A percentile compares a stretch with the other conserved stretches of the same genome.
Evolutionary conservation across 2,888 invertebrate genomes (phyloP).

Genomic region (Tortricodes alternella): DNA sequence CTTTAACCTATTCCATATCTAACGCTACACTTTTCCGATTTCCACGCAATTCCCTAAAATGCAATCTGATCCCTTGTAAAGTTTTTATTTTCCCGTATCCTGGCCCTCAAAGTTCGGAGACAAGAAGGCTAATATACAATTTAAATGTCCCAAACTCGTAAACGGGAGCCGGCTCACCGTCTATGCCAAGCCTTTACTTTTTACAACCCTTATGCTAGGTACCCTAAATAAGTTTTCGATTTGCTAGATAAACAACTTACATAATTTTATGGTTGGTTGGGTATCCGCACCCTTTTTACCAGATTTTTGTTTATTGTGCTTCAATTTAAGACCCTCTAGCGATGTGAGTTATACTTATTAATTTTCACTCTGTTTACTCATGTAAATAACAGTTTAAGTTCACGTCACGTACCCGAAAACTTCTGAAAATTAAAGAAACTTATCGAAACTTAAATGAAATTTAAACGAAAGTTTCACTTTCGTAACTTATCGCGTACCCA

Average conservation of each 20-base stretch:
- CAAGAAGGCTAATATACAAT: constrained; percentile 63
- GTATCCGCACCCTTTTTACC: constrained; percentile 15
- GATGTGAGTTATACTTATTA: neutral
- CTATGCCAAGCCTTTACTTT: constrained; percentile 55
- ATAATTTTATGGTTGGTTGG: constrained; percentile 38
- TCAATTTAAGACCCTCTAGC: constrained; percentile 1
- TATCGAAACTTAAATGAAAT: no score
- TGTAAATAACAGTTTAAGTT: no score
- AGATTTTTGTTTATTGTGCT: constrained; percentile 9
- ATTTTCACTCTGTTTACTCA: no score
- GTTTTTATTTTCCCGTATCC: constrained; percentile 56
- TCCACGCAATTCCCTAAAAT: constrained; percentile 51
- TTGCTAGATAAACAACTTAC: constrained; percentile 50
- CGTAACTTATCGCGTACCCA: no score
- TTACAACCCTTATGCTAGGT: constrained; percentile 51
- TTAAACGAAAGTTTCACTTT: no score
- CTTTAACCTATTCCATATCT: constrained; percentile 45
- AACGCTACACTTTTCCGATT: constrained; percentile 42
- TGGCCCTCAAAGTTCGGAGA: constrained; percentile 45
- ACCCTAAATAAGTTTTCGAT: constrained; percentile 49
- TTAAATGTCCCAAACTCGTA: constrained; percentile 65
- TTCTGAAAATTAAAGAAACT: no score
- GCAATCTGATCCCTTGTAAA: constrained; percentile 58
- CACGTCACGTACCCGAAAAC: no score
- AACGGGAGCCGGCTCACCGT: constrained; percentile 47